Evolutionary conservation across 2,797 vertebrate genomes (phyloP).

Genomic region (Erithacus rubecula): DNA sequence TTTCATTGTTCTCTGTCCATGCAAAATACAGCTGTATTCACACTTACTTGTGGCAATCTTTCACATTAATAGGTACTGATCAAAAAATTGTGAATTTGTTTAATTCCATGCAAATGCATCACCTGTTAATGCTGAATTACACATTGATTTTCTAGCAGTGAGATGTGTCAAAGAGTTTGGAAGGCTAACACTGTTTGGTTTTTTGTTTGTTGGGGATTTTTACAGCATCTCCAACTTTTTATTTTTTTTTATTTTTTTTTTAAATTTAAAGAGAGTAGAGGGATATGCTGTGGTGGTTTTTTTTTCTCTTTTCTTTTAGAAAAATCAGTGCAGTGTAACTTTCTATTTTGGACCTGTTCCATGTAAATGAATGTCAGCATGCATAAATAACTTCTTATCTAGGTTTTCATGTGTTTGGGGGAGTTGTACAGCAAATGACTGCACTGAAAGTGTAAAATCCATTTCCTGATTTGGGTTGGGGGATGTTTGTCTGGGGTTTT

Average conservation of each 20-base stretch:
- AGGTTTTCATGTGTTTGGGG: background rate
- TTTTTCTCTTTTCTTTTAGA: background rate
- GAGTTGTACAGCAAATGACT: background rate
- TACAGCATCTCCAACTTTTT: background rate
- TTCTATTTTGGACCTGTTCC: background rate
- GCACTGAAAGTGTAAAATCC: background rate
- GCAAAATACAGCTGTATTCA: background rate
- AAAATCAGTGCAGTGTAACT: background rate
- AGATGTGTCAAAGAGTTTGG: background rate
- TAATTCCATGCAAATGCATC: background rate
- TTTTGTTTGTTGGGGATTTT: background rate
- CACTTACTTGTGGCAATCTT: background rate
- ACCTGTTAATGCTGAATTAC: background rate
- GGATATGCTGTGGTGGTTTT: background rate
- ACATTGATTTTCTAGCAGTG: background rate
- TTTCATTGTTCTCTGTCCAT: background rate
- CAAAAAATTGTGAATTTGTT: background rate
- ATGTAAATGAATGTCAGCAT: background rate
- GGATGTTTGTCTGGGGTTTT: fast-evolving
- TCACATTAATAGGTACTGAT: background rate
- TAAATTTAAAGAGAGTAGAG: background rate
- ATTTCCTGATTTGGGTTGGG: background rate
- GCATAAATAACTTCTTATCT: background rate
- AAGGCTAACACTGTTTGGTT: background rate
- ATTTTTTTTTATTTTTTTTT: background rate